Evolutionary conservation across 2,888 invertebrate species (phyloP), one percentile per base, ranked within the genome.

Genomic region (Erebia epiphron): DNA sequence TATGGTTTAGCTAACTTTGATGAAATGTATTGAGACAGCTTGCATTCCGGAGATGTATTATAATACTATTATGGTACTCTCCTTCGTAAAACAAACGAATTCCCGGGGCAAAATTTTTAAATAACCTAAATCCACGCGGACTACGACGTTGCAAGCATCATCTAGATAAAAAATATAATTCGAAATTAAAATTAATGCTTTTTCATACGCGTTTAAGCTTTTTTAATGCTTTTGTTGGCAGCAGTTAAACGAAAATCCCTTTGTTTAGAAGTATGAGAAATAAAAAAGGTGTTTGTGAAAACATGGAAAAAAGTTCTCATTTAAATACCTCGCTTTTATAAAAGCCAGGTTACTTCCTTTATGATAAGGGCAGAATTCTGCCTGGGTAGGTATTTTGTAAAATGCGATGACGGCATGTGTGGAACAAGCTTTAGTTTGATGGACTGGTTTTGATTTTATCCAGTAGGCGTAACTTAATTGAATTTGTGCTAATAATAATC

Each of bases 331-430:
- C 43, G 60, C 35, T 35, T 58, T 58, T 58, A 58, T 35, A 58
- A 58, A 58, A 35, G 35, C n/a, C 58, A 35, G 35, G 58, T 26
- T 14, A 58, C n/a, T 58, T 58, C 58, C 58, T 58, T 58, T 58
- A 58, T 58, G 14, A 35, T 35, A 58, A n/a, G 58, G 58, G 26
- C n/a, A n/a, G 9, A 35, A 35, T 35, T 41, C 35, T 58, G n/a
- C 58, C 58, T 9, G 35, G 21, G 21, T 21, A 14, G 21, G n/a
- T 26, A 14, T 21, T 57, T 21, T 58, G 35, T 58, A 14, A 58
- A 14, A 26, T 13, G 57, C 54, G 11, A 56, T 56, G 21, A 56
- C 54, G 10, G 54, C 18, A 26, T 58, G 35, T 58, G 26, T 4
- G 26, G 1, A 10, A 26, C 3, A 7, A 57, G 57, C n/a, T 35